Conservation (phyloP, 1,140 invertebrate genomes). For the Macrostomum lignano region DNA sequence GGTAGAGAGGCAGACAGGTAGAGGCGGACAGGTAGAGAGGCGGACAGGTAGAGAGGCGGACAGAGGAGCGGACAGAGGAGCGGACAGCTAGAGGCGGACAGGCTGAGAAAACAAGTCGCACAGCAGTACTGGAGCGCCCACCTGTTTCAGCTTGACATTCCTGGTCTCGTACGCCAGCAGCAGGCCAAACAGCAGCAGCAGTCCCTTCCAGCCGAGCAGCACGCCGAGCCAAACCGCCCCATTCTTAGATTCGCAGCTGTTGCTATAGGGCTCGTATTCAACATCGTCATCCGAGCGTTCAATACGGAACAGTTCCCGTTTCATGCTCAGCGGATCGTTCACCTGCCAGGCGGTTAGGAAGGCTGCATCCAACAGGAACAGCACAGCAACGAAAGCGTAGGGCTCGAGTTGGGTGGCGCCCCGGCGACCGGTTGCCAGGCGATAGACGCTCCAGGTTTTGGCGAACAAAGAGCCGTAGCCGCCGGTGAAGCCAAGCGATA, state of each 20-base stretch:
- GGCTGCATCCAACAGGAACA: constrained; percentile 55
- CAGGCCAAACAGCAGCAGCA: constrained; percentile 74
- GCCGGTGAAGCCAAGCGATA: constrained; percentile 75
- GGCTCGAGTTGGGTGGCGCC: no score
- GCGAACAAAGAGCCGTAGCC: constrained; percentile 96
- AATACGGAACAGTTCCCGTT: constrained; percentile 49
- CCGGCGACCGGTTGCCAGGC: constrained; percentile 33
- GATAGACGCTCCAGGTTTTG: constrained; percentile 90
- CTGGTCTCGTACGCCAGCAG: constrained; percentile 89
- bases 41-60: no score
- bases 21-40: no score
- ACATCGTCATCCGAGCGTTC: constrained; percentile 74
- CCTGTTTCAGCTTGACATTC: constrained; percentile 46
- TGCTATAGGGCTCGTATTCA: constrained; percentile 61
- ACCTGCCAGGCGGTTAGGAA: constrained; percentile 64
- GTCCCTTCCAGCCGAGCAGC: constrained; percentile 77
- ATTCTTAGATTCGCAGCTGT: constrained; percentile 77
- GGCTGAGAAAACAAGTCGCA: no score
- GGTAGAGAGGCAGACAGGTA: no score
- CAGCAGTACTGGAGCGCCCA: no score
- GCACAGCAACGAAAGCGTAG: no score
- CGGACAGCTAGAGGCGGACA: no score
- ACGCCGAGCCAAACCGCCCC: constrained; percentile 37
- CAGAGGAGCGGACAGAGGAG: no score
- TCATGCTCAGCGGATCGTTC: constrained; percentile 50